Base-by-base conservation (phyloP, 2,113 vertebrate species). In the Catharus fuscescens region DNA sequence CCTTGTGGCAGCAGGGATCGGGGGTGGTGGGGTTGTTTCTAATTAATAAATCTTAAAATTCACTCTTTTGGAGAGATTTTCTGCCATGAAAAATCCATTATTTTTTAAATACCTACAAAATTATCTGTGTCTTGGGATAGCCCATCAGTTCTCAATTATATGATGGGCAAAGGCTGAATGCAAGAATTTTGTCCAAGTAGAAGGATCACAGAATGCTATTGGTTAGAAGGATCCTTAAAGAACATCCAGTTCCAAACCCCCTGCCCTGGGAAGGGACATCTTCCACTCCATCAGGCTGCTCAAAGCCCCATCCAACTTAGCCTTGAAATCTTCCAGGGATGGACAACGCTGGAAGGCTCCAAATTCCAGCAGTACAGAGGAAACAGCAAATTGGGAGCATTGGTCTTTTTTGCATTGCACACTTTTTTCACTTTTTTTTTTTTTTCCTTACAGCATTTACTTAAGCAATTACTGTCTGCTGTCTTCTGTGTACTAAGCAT, bases 401-500 rank as follows among this genome's bases (percentile, higher is more conserved):
- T 15, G 28, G 32, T 25, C 19, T 61, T 86, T 76, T 92, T 32
- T 80, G 18, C 32, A 88, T 4, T 24, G 40, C 18, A 74, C 5
- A 4, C 5, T 54, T 26, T 56, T 29, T 71, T 78, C n/a, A n/a
- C n/a, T 61, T 61, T 34, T 66, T 66, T 47, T 21, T 52, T 52
- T 28, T 52, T 38, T 91, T 81, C n/a, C n/a, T 44, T 19, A 50
- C 28, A 95, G 48, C 34, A 70, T 86, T 93, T 86, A 45, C 83
- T 96, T 92, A 88, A 94, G 86, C 64, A 84, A 88, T 94, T 95
- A 92, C 47, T 71, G 25, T 38, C 54, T 44, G 18, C 45, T 70
- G 10, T 66, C 36, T 86, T 85, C 10, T 36, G 18, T 57, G 50
- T 81, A 80, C 71, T 77, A 90, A 73, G 47, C 44, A 18, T 83